Evolutionary conservation across 2,113 vertebrate genomes (phyloP), one percentile per base, ranked within the genome.

Genomic region (Antechinus flavipes): DNA sequence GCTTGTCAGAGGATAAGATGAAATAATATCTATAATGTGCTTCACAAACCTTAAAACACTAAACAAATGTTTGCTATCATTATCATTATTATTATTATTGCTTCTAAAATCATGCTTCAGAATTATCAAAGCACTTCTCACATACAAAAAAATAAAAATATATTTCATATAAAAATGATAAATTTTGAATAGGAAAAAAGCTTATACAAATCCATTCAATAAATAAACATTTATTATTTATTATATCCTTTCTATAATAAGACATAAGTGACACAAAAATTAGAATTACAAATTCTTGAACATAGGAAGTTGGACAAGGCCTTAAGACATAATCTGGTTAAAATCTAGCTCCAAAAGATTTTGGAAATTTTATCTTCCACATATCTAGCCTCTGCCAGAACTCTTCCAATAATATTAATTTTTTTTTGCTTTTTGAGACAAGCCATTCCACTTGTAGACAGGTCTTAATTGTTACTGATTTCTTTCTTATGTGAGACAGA

Each of bases 61-160:
- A 22, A 8, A 42, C 22, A 42, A 76, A 42, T 76, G 68, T n/a
- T 76, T 76, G 16, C 16, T 76, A 19, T 27, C 26, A 30, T 61
- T 76, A 19, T 27, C 26, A 30, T 61, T 3, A 35, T 58, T 26
- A 58, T 68, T 68, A 68, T 16, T 68, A 30, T 8, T 22, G 3
- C 30, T 91, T 53, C 50, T 91, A 91, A 22, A 22, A 53, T 53
- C 50, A 91, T 42, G 19, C 35, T 22, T 84, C n/a, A 22, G 26
- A 91, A 53, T 91, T 91, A 19, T 30, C 42, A 53, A 27, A 35
- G 90, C 30, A 35, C 6, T 91, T 91, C 25, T 53, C 16, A 25
- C 54, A 26, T 26, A 92, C 93, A 94, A 4, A 68, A 93, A 96
- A 97, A 27, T 14, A 49, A 96, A 89, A 90, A 95, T 91, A 91